Base-by-base conservation (phyloP, 2,797 vertebrate species). In the Cyprinodon diabolis region DNA sequence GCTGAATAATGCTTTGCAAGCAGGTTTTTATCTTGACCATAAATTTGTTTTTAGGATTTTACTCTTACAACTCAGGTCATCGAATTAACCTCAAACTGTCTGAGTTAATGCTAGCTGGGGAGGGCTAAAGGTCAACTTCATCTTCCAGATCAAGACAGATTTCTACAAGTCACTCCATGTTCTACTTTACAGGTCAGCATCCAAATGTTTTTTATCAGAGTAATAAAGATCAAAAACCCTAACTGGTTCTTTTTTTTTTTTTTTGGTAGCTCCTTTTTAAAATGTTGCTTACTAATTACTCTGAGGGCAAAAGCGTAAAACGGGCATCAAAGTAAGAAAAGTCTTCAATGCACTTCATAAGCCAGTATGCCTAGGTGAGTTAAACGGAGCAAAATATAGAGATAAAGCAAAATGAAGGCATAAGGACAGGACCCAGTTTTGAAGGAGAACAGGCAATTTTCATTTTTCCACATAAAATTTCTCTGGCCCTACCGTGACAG, bases 391-490 rank as follows among this genome's bases (percentile, higher is more conserved):
- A 40, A n/a, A 48, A 8, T 13, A 65, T 35, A 45, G 35, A 54
- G 62, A 73, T 56, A 73, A 30, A 30, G 19, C 6, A 54, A 6
- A 43, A 37, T 55, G 30, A 10, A 52, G 9, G 19, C 62, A 35
- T 1, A 72, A 30, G 30, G 13, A 69, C 11, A 65, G 23, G 69
- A 49, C n/a, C 4, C 1, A 56, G 30, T 51, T 55, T 37, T 58
- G 30, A 54, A 69, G 82, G 74, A 45, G 55, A 86, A 83, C 12
- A 21, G 70, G 74, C 72, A 0, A 83, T 89, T 79, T 75, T 74
- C 14, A 56, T 82, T 78, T 85, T 80, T 84, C 63, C 60, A 60
- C 69, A 79, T 74, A 77, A 81, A 82, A 75, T 77, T 84, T 17
- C 68, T 72, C 14, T 66, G 5, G 1, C 48, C 25, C 30, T 13